Evolutionary conservation across 2,888 invertebrate species (phyloP).

Genomic region (Drosophila fulvimacula): DNA sequence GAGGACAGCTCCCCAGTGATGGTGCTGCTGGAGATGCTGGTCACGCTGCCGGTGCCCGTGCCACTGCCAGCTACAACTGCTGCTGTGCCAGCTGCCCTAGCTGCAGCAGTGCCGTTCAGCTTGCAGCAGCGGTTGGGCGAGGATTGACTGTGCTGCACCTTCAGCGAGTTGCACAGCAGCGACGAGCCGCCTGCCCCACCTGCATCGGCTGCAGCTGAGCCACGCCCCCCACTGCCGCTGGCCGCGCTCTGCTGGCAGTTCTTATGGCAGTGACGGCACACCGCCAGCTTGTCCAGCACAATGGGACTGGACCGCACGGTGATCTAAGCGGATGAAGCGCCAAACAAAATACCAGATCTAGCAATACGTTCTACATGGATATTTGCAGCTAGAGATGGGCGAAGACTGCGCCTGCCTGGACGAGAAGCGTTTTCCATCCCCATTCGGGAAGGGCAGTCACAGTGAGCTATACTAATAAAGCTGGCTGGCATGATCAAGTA

Average conservation of each 20-base stretch:
- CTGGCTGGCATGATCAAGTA: background rate
- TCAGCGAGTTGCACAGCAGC: constrained; percentile 83
- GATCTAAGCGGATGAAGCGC: constrained; percentile 85
- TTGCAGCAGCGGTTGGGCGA: constrained; percentile 85
- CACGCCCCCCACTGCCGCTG: constrained; percentile 31
- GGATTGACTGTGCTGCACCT: constrained; percentile 85
- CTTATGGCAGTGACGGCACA: constrained; percentile 92
- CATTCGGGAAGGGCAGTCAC: background rate
- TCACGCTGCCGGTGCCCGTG: constrained; percentile 72
- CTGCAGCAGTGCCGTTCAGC: constrained; percentile 66
- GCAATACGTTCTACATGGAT: constrained; percentile 31
- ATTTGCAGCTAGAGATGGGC: constrained; percentile 7
- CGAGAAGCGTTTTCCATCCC: background rate
- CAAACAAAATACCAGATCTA: constrained; percentile 35
- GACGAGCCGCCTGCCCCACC: constrained; percentile 34
- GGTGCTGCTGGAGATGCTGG: constrained; percentile 83
- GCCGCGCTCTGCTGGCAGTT: constrained; percentile 86
- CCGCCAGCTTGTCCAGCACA: constrained; percentile 89
- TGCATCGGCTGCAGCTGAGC: constrained; percentile 29
- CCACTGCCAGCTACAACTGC: constrained; percentile 20
- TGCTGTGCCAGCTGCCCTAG: constrained; percentile 3
- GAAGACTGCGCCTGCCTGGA: background rate
- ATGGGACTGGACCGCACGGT: constrained; percentile 91
- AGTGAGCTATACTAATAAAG: background rate
- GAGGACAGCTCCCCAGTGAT: constrained; percentile 81